Percentiles rank a stretch among this genome's conserved stretches.
Evolutionary conservation across 1,140 invertebrate species (phyloP).

Genomic region (Nasonia longicornis): DNA sequence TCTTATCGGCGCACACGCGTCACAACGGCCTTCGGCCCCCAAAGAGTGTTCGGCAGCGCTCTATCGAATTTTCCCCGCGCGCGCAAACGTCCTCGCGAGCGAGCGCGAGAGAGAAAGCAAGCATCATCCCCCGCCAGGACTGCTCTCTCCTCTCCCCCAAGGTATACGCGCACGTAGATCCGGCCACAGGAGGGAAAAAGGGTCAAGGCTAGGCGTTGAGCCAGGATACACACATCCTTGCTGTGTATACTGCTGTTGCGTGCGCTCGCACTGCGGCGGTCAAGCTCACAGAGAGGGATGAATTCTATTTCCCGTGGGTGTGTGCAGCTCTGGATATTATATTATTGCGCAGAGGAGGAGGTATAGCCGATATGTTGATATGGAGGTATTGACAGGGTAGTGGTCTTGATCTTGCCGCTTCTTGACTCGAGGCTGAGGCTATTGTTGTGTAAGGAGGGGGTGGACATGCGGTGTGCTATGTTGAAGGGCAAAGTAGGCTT

Average conservation of each 20-base stretch:
- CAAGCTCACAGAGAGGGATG: neutral
- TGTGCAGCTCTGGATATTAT: neutral
- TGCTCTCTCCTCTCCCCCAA: neutral
- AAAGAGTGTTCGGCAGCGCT: neutral
- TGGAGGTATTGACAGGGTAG: neutral
- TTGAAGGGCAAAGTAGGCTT: too few relatives aligned
- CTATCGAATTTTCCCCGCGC: slow-evolving; percentile 15
- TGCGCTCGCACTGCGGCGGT: neutral
- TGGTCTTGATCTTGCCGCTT: too few relatives aligned
- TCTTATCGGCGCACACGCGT: neutral
- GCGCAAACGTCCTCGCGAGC: neutral
- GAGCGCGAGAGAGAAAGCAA: neutral
- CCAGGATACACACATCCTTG: slow-evolving; percentile 4
- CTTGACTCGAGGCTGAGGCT: too few relatives aligned
- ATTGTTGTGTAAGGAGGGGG: too few relatives aligned
- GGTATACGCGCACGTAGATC: neutral
- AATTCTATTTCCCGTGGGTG: neutral
- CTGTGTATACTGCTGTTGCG: neutral
- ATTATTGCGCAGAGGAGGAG: neutral
- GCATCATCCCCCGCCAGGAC: neutral
- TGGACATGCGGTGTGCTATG: too few relatives aligned
- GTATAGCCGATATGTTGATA: neutral
- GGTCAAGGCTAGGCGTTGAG: slow-evolving; percentile 23
- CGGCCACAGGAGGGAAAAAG: slow-evolving; percentile 19
- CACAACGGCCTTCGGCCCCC: neutral